Evolutionary conservation across 2,888 invertebrate species (phyloP), one percentile per base, ranked within the genome.

Genomic region (Brachynemurus nebulosus): DNA sequence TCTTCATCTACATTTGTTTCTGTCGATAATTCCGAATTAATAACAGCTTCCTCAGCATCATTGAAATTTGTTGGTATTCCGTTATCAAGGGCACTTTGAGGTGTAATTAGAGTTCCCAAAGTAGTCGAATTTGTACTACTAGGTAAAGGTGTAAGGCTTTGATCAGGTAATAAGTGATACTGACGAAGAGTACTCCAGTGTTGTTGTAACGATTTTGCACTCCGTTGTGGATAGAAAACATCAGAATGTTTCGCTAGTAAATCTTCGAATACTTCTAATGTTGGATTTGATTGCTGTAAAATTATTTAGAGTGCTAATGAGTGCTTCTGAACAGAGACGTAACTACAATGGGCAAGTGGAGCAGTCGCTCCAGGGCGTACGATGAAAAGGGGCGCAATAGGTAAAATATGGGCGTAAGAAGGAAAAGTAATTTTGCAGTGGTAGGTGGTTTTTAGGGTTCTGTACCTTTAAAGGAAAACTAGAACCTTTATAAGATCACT

Each of bases 141-240:
- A 1, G 61, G 60, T 5, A 63, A 46, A 2, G 64, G 62, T 11
- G 57, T 56, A 1, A 88, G 80, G 40, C 76, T 74, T 68, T 96
- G 96, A 64, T 95, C 93, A 0, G 89, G 86, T 44, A 97, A 66
- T 23, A 97, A 67, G 55, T 86, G 84, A 62, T 92, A 93, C 61
- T 92, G 88, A 58, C 89, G 90, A 67, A 97, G 76, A 21, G 90
- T 70, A 53, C 85, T 80, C 96, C 97, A 97, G 60, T 97, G 95
- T 42, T 78, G 77, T 60, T 83, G 74, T 30, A 97, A 67, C 1
- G 84, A 71, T 61, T 86, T 88, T 1, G 92, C 76, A 1, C 91
- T 93, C 48, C 98, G 75, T 1, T 86, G 80, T 3, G 83, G 79
- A 60, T 90, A 89, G 65, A 97, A 96, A 2, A 81, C 71, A 41